These are phyloP conservation scores for Rostratula benghalensis DNA, from an alignment of 2,113 vertebrate species.

Conservation along the genomic window DNA sequence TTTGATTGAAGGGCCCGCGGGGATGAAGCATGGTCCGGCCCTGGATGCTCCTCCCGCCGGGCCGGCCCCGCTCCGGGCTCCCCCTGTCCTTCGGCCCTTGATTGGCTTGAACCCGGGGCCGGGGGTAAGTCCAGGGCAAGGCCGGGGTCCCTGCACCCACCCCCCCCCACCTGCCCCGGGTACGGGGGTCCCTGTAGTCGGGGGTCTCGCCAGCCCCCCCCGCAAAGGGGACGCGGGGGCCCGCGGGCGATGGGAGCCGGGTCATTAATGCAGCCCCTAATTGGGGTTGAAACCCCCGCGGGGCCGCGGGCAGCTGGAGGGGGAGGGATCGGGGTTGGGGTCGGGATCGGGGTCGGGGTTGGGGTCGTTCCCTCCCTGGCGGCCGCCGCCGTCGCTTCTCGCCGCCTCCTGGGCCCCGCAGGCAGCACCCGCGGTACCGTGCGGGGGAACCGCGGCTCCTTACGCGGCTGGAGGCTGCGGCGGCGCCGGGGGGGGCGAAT, in stretches of 20 bases:
- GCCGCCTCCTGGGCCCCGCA: not conserved
- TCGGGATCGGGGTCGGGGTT: too few species aligned
- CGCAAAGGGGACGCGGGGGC: not conserved
- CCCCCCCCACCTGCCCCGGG: not conserved
- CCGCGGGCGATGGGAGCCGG: not conserved
- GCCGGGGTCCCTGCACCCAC: too few species aligned
- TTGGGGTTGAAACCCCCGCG: not conserved
- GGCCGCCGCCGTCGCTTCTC: not conserved
- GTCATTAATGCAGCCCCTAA: not conserved
- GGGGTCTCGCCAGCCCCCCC: not conserved
- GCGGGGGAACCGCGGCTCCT: not conserved
- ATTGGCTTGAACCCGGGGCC: not conserved
- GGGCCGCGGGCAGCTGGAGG: not conserved
- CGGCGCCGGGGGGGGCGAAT: too few species aligned
- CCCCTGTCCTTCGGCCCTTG: not conserved
- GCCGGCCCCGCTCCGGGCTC: not conserved
- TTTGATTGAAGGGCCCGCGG: not conserved
- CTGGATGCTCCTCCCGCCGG: rapidly evolving
- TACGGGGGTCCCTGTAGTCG: rapidly evolving
- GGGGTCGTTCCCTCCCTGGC: not conserved
- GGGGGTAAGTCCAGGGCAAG: not conserved
- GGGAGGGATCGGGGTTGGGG: too few species aligned
- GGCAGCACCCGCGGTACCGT: rapidly evolving
- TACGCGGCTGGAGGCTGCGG: not conserved
- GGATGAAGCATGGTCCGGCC: not conserved